Evolutionary conservation across 2,888 invertebrate genomes (phyloP).

Genomic region (Oscheius myriophilus): DNA sequence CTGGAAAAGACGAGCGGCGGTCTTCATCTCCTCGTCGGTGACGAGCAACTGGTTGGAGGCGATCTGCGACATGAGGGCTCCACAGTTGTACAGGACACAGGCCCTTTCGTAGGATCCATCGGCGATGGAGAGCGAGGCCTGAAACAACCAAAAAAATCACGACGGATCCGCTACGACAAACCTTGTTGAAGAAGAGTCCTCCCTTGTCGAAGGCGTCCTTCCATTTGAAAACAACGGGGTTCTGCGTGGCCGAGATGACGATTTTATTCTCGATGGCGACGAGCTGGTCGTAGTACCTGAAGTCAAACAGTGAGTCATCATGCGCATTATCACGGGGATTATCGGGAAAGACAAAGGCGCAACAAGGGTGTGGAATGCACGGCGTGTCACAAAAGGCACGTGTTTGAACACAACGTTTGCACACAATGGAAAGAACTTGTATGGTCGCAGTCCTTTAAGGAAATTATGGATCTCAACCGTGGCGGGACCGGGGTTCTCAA

Average conservation of each 20-base stretch:
- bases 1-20: slow-evolving; percentile 90
- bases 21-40: slow-evolving; percentile 89
- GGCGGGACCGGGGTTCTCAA: too few relatives aligned
- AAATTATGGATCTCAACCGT: too few relatives aligned
- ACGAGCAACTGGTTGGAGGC: slow-evolving; percentile 86
- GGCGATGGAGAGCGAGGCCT: slow-evolving; percentile 58
- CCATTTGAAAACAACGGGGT: slow-evolving; percentile 94
- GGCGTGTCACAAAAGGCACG: too few relatives aligned
- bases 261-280: slow-evolving; percentile 90
- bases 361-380: too few relatives aligned
- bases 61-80: slow-evolving; percentile 82
- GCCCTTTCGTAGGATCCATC: slow-evolving; percentile 89
- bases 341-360: neutral
- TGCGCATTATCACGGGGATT: too few relatives aligned
- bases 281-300: slow-evolving; percentile 95
- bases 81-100: slow-evolving; percentile 94
- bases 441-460: too few relatives aligned
- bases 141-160: slow-evolving; percentile 1
- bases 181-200: slow-evolving; percentile 84
- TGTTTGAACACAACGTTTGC: too few relatives aligned
- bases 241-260: slow-evolving; percentile 86
- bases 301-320: slow-evolving; percentile 44
- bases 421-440: too few relatives aligned
- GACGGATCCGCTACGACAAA: too few relatives aligned
- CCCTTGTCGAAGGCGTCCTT: slow-evolving; percentile 98